Conservation (phyloP, 2,888 invertebrate genomes). For the Hemicrepidius hirtus region DNA sequence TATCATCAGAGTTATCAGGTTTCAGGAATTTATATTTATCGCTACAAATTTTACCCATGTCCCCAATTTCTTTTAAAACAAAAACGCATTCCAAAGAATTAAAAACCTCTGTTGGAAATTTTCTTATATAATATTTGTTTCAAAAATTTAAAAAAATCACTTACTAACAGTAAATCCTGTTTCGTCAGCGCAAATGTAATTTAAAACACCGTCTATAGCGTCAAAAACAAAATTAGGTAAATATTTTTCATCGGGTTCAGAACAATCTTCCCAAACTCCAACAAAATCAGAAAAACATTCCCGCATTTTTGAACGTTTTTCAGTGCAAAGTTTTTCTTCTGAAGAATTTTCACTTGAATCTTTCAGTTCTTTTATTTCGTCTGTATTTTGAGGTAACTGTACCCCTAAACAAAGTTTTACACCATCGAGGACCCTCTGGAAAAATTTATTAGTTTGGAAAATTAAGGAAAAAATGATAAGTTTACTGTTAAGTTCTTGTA, state of each 20-base stretch:
- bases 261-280: slow-evolving; percentile 29
- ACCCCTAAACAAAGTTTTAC: slow-evolving; percentile 15
- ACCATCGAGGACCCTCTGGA: background rate
- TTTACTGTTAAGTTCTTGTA: background rate
- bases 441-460: background rate
- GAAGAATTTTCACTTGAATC: slow-evolving; percentile 2
- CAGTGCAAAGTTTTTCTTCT: slow-evolving; percentile 22
- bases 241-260: slow-evolving; percentile 34
- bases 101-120: background rate
- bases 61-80: too few species aligned
- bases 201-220: slow-evolving; percentile 13
- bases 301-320: slow-evolving; percentile 11
- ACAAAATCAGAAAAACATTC: slow-evolving; percentile 22
- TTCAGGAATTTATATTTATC: slow-evolving; percentile 3
- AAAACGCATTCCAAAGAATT: slow-evolving; percentile 9
- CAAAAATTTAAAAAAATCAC: background rate
- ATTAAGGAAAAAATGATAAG: background rate
- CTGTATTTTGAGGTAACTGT: slow-evolving; percentile 14
- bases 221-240: slow-evolving; percentile 32
- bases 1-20: background rate
- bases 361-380: background rate
- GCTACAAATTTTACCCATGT: slow-evolving; percentile 3
- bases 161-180: slow-evolving; percentile 15
- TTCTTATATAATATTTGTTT: background rate
- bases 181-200: slow-evolving; percentile 29